Percentiles rank a stretch among this genome's conserved stretches.
These are phyloP conservation scores for Chrysopa pallens DNA, from an alignment of 1,140 invertebrate genomes.

Conservation along the genomic window DNA sequence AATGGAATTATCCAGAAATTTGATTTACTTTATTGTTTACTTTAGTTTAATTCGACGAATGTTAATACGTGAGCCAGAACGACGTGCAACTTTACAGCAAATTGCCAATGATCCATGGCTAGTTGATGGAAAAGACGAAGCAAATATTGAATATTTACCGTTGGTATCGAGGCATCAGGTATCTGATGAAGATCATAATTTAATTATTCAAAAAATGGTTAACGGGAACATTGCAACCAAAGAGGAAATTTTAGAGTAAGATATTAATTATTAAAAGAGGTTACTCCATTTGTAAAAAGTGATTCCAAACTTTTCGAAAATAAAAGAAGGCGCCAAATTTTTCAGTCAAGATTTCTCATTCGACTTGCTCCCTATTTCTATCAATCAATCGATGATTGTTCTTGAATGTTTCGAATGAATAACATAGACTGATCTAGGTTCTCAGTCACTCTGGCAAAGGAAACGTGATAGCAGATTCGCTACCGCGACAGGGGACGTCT, in stretches of 20 bases:
- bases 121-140: constrained; percentile 28
- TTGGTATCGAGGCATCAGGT: constrained; percentile 68
- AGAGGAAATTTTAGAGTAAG: constrained; percentile 80
- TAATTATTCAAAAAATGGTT: constrained; percentile 92
- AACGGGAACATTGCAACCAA: constrained; percentile 85
- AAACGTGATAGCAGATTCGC: no score
- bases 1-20: no score
- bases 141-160: constrained; percentile 39
- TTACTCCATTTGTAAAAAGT: no score
- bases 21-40: no score
- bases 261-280: no score
- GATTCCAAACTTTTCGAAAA: no score
- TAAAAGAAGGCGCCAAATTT: no score
- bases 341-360: neutral
- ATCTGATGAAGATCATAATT: constrained; percentile 78
- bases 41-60: constrained; percentile 74
- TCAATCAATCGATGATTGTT: no score
- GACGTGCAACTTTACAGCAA: constrained; percentile 71
- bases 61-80: constrained; percentile 83
- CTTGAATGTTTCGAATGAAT: no score
- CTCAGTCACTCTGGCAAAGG: no score
- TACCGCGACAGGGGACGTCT: no score
- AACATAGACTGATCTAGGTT: no score
- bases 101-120: constrained; percentile 85
- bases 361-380: neutral